Conservation (phyloP, 2,888 invertebrate genomes). For the Acanthococcus lagerstroemiae region DNA sequence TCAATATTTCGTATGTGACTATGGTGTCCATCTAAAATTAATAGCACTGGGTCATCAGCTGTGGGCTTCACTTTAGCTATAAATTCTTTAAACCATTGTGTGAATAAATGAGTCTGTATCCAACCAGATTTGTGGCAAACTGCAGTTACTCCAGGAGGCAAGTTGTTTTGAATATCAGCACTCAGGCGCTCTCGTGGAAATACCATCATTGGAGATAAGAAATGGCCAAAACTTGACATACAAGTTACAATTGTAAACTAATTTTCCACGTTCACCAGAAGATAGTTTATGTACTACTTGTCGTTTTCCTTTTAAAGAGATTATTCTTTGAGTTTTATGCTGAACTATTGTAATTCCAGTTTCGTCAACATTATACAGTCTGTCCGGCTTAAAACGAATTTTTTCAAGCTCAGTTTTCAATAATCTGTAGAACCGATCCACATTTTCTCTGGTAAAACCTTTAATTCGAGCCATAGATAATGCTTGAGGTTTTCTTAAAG, state of each 20-base stretch:
- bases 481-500: background rate
- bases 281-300: background rate
- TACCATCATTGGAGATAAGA: background rate
- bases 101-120: background rate
- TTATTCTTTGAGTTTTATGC: background rate
- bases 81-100: constrained; percentile 37
- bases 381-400: background rate
- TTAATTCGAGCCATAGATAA: background rate
- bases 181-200: background rate
- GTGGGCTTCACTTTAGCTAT: constrained; percentile 39
- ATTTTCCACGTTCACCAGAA: background rate
- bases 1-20: constrained; percentile 37
- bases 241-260: background rate
- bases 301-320: background rate
- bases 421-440: background rate
- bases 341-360: background rate
- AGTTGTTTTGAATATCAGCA: background rate
- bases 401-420: background rate
- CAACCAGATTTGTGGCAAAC: background rate
- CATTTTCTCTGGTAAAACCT: background rate
- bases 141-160: background rate
- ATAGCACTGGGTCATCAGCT: constrained; percentile 39
- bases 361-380: background rate
- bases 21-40: constrained; percentile 39
- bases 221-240: background rate